Evolutionary conservation across 2,113 vertebrate species (phyloP), one percentile per base, ranked within the genome.

Genomic region (Anser brachyrhynchus): DNA sequence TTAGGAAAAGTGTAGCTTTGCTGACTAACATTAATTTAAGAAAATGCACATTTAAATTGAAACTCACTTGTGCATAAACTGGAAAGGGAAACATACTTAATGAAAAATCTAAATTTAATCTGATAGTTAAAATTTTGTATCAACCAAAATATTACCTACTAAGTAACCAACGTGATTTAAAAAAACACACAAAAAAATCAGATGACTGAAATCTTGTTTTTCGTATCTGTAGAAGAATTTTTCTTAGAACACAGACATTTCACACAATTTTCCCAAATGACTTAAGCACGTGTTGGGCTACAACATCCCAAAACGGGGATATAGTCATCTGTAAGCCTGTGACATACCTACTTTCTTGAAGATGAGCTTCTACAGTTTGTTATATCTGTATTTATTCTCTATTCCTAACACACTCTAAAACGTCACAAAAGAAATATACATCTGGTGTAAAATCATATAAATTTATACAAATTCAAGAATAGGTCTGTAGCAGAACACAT

Each of bases 341-440:
- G 11, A 14, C 14, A 11, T 3, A n/a, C 0, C 0, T 6, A 39
- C 19, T n/a, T 4, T 2, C 16, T 37, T 31, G 51, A 46, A 13
- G 3, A 2, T 41, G 14, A 70, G 12, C 19, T 52, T 46, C 29
- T 23, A 11, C 11, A 37, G 7, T 5, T 8, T 5, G 14, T 26
- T 49, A 17, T 3, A 25, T 12, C 15, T 67, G 20, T 0, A 0
- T 20, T 7, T 29, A 25, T 51, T 33, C 52, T 76, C 43, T n/a
- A 8, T 3, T 54, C 26, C 59, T 33, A 16, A 13, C 35, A 8
- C 20, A 37, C 18, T 46, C 28, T 29, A 10, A 72, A 23, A 58
- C 26, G n/a, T 20, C 59, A 28, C n/a, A 52, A 31, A 73, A 35
- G 21, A 83, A 77, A 76, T 13, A 18, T 0, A 9, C 5, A 5